Evolutionary conservation across 2,888 invertebrate species (phyloP).

Genomic region (Dasypolia templi): DNA sequence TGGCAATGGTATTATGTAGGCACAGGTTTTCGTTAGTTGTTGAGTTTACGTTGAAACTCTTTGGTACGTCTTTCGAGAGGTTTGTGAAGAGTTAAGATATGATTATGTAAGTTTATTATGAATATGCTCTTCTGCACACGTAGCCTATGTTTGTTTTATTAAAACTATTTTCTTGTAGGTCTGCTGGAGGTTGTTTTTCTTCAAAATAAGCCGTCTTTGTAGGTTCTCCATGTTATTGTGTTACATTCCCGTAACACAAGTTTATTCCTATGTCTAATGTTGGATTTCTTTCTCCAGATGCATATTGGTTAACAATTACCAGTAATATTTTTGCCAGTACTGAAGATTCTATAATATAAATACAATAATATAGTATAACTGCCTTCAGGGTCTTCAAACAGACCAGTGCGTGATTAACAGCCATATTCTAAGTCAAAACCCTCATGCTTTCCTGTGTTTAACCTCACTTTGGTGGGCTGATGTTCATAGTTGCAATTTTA

Average conservation of each 20-base stretch:
- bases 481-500: no score
- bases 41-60: constrained; percentile 1
- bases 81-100: constrained; percentile 1
- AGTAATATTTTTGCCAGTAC: background rate
- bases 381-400: background rate
- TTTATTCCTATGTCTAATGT: background rate
- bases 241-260: background rate
- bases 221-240: background rate
- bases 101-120: constrained; percentile 6
- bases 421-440: no score
- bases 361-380: no score
- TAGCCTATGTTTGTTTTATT: background rate
- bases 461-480: no score
- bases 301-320: background rate
- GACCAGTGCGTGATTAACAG: background rate
- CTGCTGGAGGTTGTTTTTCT: background rate
- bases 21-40: constrained; percentile 11
- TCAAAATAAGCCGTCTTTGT: background rate
- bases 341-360: background rate
- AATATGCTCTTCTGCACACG: background rate
- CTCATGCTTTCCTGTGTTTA: no score
- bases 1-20: constrained; percentile 7
- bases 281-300: constrained; percentile 1
- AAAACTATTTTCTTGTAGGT: background rate
- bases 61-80: constrained; percentile 9